Evolutionary conservation across 1,140 invertebrate genomes (phyloP), one percentile per base, ranked within the genome.

Genomic region (Heliconius hewitsoni): DNA sequence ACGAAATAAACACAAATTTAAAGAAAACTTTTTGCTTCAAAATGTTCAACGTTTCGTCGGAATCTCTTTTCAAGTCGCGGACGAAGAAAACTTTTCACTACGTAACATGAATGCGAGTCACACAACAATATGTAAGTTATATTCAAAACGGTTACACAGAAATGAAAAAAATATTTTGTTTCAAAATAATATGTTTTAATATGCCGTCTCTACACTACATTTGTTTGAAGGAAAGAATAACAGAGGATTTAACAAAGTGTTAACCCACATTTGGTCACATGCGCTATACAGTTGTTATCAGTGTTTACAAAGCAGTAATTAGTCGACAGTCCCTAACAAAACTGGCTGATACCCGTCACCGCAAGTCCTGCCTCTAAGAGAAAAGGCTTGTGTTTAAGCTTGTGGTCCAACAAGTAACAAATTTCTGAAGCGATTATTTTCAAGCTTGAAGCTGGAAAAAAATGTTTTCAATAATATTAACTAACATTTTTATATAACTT

Each of bases 311-410:
- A 73, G 39, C 39, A 27, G 39, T 71, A 76, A 76, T 76, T 71
- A 76, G 23, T 42, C 60, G 66, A 76, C 34, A 76, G 34, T 34
- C 75, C 34, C 30, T 71, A 50, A 76, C 75, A 76, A 52, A 76
- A 76, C 60, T 23, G 39, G 42, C 60, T 71, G 39, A 76, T 76
- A 75, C 57, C 66, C 34, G 60, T 76, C 37, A 71, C 66, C 75
- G n/a, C 57, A 76, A 66, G 52, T 34, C 34, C 57, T 76, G 1
- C 2, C 39, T 71, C 39, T 23, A 76, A 71, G 39, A 46, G 72
- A 73, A 73, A 73, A 73, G 16, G 72, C 72, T 52, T 52, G 42
- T 42, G 52, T 52, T 76, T 71, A 76, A 57, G 75, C 23, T 23
- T 50, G 16, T 23, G 23, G 3, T 71, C 37, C 75, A 23, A 72